Evolutionary conservation across 53 echinoderm and acorn worm genomes (phyloP), one percentile per base, ranked within the genome.

Genomic region (Luidia sarsii): DNA sequence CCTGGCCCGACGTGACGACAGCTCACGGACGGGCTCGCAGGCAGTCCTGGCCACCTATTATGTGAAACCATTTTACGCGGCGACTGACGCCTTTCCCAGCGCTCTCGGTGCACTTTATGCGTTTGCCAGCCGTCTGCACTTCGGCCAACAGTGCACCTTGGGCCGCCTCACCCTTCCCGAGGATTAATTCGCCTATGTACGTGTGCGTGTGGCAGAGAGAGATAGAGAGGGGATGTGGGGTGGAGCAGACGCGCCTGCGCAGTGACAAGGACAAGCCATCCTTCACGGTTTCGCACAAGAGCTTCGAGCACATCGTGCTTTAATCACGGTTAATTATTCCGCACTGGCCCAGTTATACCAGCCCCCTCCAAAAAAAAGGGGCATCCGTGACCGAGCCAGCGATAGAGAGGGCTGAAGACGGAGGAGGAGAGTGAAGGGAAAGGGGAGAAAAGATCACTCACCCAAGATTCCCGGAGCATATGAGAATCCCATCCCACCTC

Each of bases 81-180:
- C 31, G 50, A 69, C 49, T 69, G 49, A 49, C 51, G 18, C 16
- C 20, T 29, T 64, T 25, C 43, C 27, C 38, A 16, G 14, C 25
- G 25, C 3, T 1, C 55, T 7, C 36, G 20, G 48, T 31, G 55
- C 45, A 39, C 41, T 20, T 75, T 75, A 75, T 75, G 62, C 5
- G 30, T 75, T 75, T 61, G 10, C 59, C 75, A 75, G 75, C 41
- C 61, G 61, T 41, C 75, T 75, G 75, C 46, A 75, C 75, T 75
- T 61, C 48, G 5, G n/a, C 8, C 24, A n/a, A 31, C 32, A 35
- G 59, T 15, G 56, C 46, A 33, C 59, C 46, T 18, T 61, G n/a
- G 60, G 1, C 75, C 75, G 75, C 27, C 75, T 75, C 75, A 75
- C 75, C 61, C 36, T 46, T 60, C 29, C 9, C 33, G 33, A 20